These are phyloP conservation scores for Leptosomus discolor DNA, from an alignment of 2,113 vertebrate genomes.

Conservation along the genomic window DNA sequence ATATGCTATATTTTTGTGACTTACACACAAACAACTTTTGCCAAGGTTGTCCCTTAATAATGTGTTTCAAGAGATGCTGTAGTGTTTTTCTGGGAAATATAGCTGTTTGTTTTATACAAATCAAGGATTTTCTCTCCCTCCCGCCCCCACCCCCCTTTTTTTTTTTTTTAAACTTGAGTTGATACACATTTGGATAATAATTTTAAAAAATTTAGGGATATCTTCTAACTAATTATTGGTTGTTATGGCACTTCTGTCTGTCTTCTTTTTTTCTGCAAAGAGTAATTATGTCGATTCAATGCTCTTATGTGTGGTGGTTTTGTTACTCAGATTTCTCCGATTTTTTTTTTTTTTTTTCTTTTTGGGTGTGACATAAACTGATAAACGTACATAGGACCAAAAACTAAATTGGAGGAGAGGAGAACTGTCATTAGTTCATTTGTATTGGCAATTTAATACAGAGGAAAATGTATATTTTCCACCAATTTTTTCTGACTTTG, in stretches of 20 bases:
- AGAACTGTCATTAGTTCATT: not conserved
- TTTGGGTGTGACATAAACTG: not conserved
- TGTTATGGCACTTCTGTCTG: not conserved
- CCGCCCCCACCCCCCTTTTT: accelerated
- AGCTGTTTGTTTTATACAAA: not conserved
- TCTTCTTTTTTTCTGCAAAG: not conserved
- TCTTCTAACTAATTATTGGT: not conserved
- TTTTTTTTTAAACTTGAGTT: not conserved
- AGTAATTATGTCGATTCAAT: not conserved
- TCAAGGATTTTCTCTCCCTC: not conserved
- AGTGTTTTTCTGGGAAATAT: not conserved
- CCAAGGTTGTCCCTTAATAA: not conserved
- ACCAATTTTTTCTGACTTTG: not conserved
- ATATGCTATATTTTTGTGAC: not conserved
- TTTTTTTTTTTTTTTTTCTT: not conserved
- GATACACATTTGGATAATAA: not conserved
- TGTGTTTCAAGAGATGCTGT: not conserved
- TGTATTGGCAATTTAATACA: not conserved
- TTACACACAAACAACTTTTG: not conserved
- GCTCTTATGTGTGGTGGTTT: not conserved
- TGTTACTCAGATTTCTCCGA: not conserved
- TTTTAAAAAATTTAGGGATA: not conserved
- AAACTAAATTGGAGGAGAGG: not conserved
- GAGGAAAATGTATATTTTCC: not conserved
- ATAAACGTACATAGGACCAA: not conserved